A percentile compares a stretch with the other conserved stretches of the same genome.
These are phyloP conservation scores for Globicephala melas DNA, from an alignment of 2,113 vertebrate genomes.

Conservation along the genomic window DNA sequence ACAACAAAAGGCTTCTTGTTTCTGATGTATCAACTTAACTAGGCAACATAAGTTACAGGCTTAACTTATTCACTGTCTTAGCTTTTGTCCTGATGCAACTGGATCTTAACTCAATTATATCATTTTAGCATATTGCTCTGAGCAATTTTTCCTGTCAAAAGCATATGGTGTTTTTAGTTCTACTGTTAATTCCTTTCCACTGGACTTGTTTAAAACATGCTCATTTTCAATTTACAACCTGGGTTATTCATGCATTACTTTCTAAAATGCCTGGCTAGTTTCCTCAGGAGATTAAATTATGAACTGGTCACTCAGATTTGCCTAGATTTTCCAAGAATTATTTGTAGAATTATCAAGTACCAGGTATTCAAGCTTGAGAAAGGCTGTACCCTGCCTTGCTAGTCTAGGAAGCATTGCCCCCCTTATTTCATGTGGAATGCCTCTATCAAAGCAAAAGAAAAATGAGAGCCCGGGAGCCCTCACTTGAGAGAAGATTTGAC, in stretches of 20 bases:
- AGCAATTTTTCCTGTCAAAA: slow-evolving; percentile 78
- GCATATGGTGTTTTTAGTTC: slow-evolving; percentile 83
- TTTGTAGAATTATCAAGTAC: slow-evolving; percentile 73
- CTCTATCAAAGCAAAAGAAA: not conserved
- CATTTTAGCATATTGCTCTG: slow-evolving; percentile 80
- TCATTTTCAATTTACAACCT: slow-evolving; percentile 80
- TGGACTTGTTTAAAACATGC: slow-evolving; percentile 83
- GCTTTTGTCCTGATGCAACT: slow-evolving; percentile 80
- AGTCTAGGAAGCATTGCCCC: slow-evolving; percentile 36
- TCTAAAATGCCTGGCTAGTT: slow-evolving; percentile 76
- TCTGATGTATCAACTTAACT: slow-evolving; percentile 75
- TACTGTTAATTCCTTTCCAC: slow-evolving; percentile 84
- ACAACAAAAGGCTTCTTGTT: slow-evolving; percentile 67
- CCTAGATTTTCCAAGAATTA: slow-evolving; percentile 75
- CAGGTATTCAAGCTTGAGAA: slow-evolving; percentile 70
- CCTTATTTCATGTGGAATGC: not conserved
- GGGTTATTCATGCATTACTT: slow-evolving; percentile 74
- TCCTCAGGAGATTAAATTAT: slow-evolving; percentile 72
- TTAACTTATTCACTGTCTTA: slow-evolving; percentile 74
- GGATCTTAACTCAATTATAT: slow-evolving; percentile 82
- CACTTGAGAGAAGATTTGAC: not conserved
- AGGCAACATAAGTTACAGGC: slow-evolving; percentile 65
- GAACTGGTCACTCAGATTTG: slow-evolving; percentile 48
- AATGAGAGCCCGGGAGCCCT: too few relatives aligned
- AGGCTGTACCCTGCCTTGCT: slow-evolving; percentile 54